Conservation (phyloP, 2,888 invertebrate species). For the Parnassius apollo region DNA sequence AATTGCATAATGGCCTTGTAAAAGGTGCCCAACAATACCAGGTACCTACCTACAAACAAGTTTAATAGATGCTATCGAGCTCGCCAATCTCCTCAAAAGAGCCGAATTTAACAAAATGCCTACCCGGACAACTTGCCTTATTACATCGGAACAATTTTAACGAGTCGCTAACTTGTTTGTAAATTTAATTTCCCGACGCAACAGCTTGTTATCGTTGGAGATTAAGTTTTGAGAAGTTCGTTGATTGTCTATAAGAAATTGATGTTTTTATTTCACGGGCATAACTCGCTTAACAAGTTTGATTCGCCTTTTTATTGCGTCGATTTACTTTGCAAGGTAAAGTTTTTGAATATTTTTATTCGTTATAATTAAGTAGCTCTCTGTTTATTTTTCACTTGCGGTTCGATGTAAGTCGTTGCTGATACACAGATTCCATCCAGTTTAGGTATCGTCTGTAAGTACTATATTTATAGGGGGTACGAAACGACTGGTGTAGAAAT, state of each 20-base stretch:
- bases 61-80: constrained; percentile 16
- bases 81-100: constrained; percentile 26
- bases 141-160: constrained; percentile 77
- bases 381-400: too few species aligned
- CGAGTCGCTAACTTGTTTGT: constrained; percentile 77
- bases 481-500: too few species aligned
- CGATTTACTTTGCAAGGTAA: background rate
- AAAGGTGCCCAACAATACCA: constrained; percentile 4
- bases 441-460: too few species aligned
- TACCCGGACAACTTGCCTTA: constrained; percentile 54
- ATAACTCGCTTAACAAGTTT: constrained; percentile 12
- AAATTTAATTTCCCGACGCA: constrained; percentile 75
- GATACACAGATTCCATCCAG: too few species aligned
- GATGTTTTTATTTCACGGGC: constrained; percentile 46
- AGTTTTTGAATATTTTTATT: too few species aligned
- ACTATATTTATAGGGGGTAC: too few species aligned
- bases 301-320: constrained; percentile 4
- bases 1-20: background rate
- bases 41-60: constrained; percentile 7
- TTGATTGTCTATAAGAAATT: constrained; percentile 63
- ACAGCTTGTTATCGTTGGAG: constrained; percentile 70
- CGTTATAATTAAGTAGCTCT: too few species aligned
- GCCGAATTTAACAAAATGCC: constrained; percentile 32
- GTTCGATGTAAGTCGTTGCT: too few species aligned
- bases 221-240: constrained; percentile 75